Evolutionary conservation across 2,888 invertebrate genomes (phyloP), one percentile per base, ranked within the genome.

Genomic region (Dendrolimus pini): DNA sequence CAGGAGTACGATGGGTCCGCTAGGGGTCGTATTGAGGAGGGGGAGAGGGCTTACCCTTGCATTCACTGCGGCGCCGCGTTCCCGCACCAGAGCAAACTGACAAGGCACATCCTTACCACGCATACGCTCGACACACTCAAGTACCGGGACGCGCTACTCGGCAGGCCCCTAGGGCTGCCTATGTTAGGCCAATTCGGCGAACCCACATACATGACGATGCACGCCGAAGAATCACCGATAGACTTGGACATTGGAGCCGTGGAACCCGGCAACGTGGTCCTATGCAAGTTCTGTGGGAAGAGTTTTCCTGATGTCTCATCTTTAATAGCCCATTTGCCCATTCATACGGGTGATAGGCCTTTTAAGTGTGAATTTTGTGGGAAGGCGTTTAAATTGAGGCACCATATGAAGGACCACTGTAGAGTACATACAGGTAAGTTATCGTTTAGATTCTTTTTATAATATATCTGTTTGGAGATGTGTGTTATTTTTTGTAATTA

Each of bases 371-470:
- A 97, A 86, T 97, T 96, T 91, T 97, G 97, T 89, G 97, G 97
- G 66, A 97, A 97, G 90, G 97, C 97, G 71, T 97, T 97, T 92
- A 97, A 97, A 84, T 91, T 97, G 78, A 93, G 97, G 64, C 97
- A 97, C 84, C 97, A 97, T 91, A 97, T 97, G 97, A 97, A 97
- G 90, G 97, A 97, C 91, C 97, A 97, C 83, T 97, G 96, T 91
- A 94, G 97, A 77, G 97, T 97, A 65, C 97, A 97, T 84, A 97
- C 97, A 71, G 97, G 93, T 93, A 85, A 92, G 92, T 69, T 47
- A 7, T 41, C n/a, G 14, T 9, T 54, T 56, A 13, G 53, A 53
- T 9, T 41, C 1, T 14, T 53, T 13, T 55, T 54, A 41, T 52
- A 6, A 53, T 57, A 8, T 55, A 41, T 54, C 13, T 56, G 9